Evolutionary conservation across 1,140 invertebrate species (phyloP).

Genomic region (Drosophila nebulosa): DNA sequence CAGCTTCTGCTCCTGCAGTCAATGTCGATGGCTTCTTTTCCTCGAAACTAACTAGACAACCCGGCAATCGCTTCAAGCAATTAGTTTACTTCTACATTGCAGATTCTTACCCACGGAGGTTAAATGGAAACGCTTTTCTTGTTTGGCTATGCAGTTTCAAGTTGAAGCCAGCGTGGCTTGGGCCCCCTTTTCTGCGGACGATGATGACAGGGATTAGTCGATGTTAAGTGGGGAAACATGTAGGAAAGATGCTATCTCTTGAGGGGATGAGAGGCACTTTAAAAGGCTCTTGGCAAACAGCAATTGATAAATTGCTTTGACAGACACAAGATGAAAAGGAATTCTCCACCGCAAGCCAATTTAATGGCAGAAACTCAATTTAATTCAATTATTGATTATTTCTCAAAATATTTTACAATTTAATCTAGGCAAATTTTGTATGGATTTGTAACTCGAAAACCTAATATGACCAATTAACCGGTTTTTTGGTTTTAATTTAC

Average conservation of each 20-base stretch:
- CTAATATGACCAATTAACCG: too few species aligned
- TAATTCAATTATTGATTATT: background rate
- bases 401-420: background rate
- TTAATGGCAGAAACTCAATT: background rate
- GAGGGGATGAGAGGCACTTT: constrained; percentile 1
- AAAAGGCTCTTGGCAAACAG: constrained; percentile 1
- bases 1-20: background rate
- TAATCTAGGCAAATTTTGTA: too few species aligned
- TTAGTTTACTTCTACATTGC: constrained; percentile 54
- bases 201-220: constrained; percentile 47
- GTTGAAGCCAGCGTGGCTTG: background rate
- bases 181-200: background rate
- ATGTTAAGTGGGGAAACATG: constrained; percentile 23
- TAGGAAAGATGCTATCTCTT: constrained; percentile 10
- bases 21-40: constrained; percentile 28
- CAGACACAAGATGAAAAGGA: background rate
- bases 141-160: constrained; percentile 29
- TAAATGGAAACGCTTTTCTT: constrained; percentile 27
- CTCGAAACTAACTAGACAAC: constrained; percentile 5
- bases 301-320: background rate
- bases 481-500: too few species aligned
- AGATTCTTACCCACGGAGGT: constrained; percentile 30
- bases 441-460: too few species aligned
- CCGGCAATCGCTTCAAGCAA: constrained; percentile 55
- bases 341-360: background rate